Conservation (phyloP, 2,888 invertebrate genomes). For the Yponomeuta sedellus region DNA sequence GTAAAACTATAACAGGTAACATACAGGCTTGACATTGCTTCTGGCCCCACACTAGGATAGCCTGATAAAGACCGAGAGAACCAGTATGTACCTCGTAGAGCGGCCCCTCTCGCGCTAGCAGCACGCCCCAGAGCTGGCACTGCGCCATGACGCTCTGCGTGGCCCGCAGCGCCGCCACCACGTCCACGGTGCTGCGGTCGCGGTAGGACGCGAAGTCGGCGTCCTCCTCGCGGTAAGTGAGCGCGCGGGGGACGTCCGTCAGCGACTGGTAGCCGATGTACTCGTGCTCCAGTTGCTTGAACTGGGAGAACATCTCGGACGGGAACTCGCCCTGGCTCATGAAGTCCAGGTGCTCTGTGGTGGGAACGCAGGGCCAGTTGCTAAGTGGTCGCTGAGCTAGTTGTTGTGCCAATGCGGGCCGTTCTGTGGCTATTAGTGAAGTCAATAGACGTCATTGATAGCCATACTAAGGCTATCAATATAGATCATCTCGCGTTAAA, state of each 20-base stretch:
- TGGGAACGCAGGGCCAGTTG: background rate
- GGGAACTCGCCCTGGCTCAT: slow-evolving; percentile 88
- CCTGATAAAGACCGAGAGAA: too few species aligned
- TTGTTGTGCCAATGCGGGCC: too few species aligned
- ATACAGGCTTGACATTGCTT: too few species aligned
- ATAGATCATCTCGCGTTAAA: too few species aligned
- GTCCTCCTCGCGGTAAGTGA: slow-evolving; percentile 82
- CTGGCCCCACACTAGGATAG: too few species aligned
- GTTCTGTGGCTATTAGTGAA: background rate
- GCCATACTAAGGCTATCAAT: background rate
- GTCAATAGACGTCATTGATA: too few species aligned
- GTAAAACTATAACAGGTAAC: too few species aligned
- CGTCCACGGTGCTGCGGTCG: slow-evolving; percentile 82
- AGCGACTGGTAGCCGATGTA: slow-evolving; percentile 97
- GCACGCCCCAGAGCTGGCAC: slow-evolving; percentile 89
- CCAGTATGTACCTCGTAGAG: slow-evolving; percentile 80
- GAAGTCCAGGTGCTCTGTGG: slow-evolving; percentile 95
- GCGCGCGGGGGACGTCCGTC: slow-evolving; percentile 93
- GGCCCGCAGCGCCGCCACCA: slow-evolving; percentile 82
- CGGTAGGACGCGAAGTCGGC: slow-evolving; percentile 75
- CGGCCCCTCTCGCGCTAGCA: slow-evolving; percentile 88
- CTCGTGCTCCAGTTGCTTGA: slow-evolving; percentile 92
- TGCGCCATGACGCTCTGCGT: slow-evolving; percentile 86
- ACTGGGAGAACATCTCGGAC: slow-evolving; percentile 85
- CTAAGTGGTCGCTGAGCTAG: too few species aligned